Conservation (phyloP, 2,797 vertebrate genomes). For the Melanotaenia boesemani region DNA sequence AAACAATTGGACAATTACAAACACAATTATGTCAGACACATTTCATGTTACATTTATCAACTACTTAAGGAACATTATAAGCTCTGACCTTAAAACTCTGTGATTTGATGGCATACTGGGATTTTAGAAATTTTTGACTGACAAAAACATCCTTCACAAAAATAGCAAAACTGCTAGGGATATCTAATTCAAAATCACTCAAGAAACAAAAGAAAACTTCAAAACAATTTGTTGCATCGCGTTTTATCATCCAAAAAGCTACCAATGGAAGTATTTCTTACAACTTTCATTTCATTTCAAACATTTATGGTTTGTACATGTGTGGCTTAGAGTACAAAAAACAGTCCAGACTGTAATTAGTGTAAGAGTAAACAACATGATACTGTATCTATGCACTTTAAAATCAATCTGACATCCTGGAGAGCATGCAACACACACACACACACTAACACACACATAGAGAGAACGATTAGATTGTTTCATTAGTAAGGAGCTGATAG, state of each 20-base stretch:
- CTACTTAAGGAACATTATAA: too few species aligned
- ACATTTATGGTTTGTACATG: background rate
- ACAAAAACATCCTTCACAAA: too few species aligned
- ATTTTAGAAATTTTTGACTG: too few species aligned
- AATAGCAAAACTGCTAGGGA: too few species aligned
- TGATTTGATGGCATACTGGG: too few species aligned
- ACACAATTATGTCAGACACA: too few species aligned
- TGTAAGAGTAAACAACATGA: slow-evolving; percentile 39
- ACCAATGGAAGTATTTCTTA: background rate
- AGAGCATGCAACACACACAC: slow-evolving; percentile 21
- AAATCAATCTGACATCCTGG: slow-evolving; percentile 46
- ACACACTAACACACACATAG: slow-evolving; percentile 27
- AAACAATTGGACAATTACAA: too few species aligned
- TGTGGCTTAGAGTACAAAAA: slow-evolving; percentile 5
- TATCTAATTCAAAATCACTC: too few species aligned
- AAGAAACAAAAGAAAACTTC: too few species aligned
- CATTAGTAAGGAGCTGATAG: slow-evolving; percentile 79
- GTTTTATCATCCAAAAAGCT: background rate
- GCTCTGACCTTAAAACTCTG: too few species aligned
- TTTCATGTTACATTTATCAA: too few species aligned
- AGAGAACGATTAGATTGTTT: slow-evolving; percentile 64
- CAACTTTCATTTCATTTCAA: background rate
- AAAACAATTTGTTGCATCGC: too few species aligned
- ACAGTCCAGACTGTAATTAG: slow-evolving; percentile 51
- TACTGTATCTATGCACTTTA: slow-evolving; percentile 28